Conservation (phyloP, 1,140 invertebrate species). For the Habropoda laboriosa region DNA sequence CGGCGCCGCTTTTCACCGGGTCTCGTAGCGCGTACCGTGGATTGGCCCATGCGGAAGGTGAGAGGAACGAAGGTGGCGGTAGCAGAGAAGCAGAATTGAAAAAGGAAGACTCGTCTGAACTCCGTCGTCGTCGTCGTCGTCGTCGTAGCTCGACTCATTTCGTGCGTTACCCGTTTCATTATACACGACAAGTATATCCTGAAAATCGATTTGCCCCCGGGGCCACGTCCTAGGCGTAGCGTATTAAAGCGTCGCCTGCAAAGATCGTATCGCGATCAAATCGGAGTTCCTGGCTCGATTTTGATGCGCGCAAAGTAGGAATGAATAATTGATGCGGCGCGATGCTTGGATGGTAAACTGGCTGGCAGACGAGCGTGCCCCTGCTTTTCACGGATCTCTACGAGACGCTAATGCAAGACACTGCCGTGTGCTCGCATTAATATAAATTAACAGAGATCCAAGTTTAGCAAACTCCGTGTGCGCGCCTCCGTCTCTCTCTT, state of each 20-base stretch:
- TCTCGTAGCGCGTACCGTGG: not conserved
- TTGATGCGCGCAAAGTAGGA: slow-evolving; percentile 50
- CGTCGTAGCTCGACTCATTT: slow-evolving; percentile 32
- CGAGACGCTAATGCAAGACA: slow-evolving; percentile 53
- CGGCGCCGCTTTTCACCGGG: not conserved
- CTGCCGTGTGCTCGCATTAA: slow-evolving; percentile 63
- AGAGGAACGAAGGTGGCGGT: not conserved
- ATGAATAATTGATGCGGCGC: slow-evolving; percentile 53
- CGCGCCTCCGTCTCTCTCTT: not conserved
- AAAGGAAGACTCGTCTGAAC: not conserved
- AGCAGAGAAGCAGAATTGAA: not conserved
- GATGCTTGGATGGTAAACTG: slow-evolving; percentile 48
- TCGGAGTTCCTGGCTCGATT: slow-evolving; percentile 45
- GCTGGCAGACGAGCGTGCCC: slow-evolving; percentile 4
- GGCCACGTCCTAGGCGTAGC: slow-evolving; percentile 4
- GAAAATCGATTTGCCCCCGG: slow-evolving; percentile 35
- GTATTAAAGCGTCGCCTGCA: slow-evolving; percentile 25
- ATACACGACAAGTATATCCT: slow-evolving; percentile 30
- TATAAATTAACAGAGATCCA: slow-evolving; percentile 70
- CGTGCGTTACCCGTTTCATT: slow-evolving; percentile 43
- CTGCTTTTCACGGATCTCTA: slow-evolving; percentile 23
- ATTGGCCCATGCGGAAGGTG: not conserved
- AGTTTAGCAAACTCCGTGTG: slow-evolving; percentile 47
- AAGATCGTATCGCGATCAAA: slow-evolving; percentile 46
- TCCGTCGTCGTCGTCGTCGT: not conserved